Conservation (phyloP, 2,888 invertebrate genomes). For the Cheilosia urbana region DNA sequence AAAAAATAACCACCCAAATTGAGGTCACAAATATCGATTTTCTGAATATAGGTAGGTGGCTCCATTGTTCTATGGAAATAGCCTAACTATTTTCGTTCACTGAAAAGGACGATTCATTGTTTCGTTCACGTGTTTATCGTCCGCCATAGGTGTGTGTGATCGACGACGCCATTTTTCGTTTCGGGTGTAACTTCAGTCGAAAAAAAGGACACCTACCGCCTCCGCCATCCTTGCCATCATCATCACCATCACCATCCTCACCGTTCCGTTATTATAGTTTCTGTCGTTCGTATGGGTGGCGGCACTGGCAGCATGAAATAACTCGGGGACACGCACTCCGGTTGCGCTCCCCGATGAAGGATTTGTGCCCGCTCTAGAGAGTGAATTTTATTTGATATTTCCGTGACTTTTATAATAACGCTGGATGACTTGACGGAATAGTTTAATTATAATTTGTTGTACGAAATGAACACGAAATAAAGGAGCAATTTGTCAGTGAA, state of each 20-base stretch:
- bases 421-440: conserved; percentile 59
- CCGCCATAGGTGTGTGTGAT: conserved; percentile 5
- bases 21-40: conserved; percentile 70
- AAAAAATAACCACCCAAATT: conserved; percentile 19
- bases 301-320: conserved; percentile 52
- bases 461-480: conserved; percentile 42
- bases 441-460: conserved; percentile 64
- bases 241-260: conserved; percentile 32
- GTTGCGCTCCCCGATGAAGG: background rate
- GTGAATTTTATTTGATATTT: conserved; percentile 79
- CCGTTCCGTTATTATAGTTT: conserved; percentile 21
- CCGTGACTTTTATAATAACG: conserved; percentile 78
- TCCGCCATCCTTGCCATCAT: conserved; percentile 11
- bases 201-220: conserved; percentile 9
- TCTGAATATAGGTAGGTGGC: conserved; percentile 4
- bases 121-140: conserved; percentile 33
- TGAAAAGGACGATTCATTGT: conserved; percentile 49
- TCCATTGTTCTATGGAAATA: conserved; percentile 31
- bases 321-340: conserved; percentile 52
- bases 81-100: conserved; percentile 21
- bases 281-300: conserved; percentile 33
- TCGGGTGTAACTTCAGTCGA: conserved; percentile 29
- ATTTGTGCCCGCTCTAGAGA: conserved; percentile 30
- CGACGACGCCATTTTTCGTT: conserved; percentile 32
- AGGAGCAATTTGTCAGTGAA: conserved; percentile 51